Evolutionary conservation across 2,113 vertebrate species (phyloP).

Genomic region (Mormyrus lacerda): DNA sequence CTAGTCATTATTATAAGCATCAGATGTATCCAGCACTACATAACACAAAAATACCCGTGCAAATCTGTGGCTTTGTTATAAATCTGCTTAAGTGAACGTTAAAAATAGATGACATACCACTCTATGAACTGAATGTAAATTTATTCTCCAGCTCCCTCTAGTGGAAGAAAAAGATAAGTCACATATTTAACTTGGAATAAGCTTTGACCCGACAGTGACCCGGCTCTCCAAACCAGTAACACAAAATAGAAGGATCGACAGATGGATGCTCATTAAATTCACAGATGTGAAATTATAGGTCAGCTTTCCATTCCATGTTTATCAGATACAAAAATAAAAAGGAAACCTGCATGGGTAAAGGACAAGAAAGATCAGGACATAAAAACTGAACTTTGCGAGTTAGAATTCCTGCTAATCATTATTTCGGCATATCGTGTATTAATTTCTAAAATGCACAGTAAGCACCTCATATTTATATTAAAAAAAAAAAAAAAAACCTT

Average conservation of each 20-base stretch:
- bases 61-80: neutral
- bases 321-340: neutral
- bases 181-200: neutral
- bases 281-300: neutral
- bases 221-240: neutral
- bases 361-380: neutral
- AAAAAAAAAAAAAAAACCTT: constrained; percentile 33
- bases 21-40: neutral
- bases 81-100: neutral
- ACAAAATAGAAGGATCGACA: neutral
- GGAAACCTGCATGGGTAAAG: neutral
- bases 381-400: neutral
- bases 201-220: neutral
- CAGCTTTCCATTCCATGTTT: neutral
- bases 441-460: neutral
- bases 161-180: neutral
- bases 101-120: neutral
- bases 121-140: neutral
- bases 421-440: neutral
- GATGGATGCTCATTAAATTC: neutral
- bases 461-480: constrained; percentile 27
- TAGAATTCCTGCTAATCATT: neutral
- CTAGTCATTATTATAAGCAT: neutral
- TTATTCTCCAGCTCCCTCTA: neutral
- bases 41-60: neutral